Conservation (phyloP, 2,888 invertebrate genomes). For the Drosophila nigricruria region DNA sequence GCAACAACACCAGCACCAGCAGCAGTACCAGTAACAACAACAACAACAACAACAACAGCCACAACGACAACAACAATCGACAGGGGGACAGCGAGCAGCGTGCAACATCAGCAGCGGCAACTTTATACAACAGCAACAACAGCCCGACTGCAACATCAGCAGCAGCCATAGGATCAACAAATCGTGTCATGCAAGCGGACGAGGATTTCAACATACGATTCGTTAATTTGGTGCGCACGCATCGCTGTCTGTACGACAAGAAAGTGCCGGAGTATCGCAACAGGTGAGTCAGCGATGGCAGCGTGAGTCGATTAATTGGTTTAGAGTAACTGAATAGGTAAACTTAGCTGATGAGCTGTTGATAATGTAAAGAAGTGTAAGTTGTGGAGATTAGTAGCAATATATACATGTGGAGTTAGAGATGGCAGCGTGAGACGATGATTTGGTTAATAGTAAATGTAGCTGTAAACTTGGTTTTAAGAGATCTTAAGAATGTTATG, state of each 20-base stretch:
- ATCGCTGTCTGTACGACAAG: constrained; percentile 86
- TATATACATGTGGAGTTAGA: neutral
- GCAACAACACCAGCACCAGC: constrained; percentile 43
- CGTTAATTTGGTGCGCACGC: constrained; percentile 86
- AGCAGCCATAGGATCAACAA: constrained; percentile 62
- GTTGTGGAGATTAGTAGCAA: neutral
- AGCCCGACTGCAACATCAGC: constrained; percentile 44
- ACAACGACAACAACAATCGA: constrained; percentile 32
- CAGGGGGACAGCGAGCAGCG: constrained; percentile 27
- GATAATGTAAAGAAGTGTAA: neutral
- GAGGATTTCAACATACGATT: constrained; percentile 86
- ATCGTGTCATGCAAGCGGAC: constrained; percentile 85
- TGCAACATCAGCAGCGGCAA: constrained; percentile 30
- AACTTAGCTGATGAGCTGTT: neutral
- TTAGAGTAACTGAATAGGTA: neutral
- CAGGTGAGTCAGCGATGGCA: constrained; percentile 59
- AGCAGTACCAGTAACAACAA: constrained; percentile 21
- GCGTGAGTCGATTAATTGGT: constrained; percentile 7
- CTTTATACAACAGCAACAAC: constrained; percentile 47
- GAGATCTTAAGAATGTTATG: too few species aligned
- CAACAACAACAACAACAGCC: constrained; percentile 25
- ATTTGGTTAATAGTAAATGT: neutral
- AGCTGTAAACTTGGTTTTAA: neutral
- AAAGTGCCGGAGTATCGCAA: constrained; percentile 86
- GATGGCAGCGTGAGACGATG: neutral